These are phyloP conservation scores for Tachuris rubrigastra DNA, from an alignment of 2,113 vertebrate species.

Conservation along the genomic window DNA sequence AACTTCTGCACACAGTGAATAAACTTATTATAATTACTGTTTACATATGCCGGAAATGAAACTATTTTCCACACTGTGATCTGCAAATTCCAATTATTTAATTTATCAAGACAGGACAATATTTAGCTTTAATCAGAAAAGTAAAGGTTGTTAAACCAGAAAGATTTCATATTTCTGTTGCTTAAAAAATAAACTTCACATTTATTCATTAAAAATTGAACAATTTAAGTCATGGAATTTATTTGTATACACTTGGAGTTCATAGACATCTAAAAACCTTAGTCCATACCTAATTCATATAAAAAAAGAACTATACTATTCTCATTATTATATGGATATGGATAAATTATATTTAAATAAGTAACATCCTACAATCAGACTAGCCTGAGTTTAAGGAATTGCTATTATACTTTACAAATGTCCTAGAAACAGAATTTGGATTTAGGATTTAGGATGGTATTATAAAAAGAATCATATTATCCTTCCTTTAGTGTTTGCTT, in stretches of 20 bases:
- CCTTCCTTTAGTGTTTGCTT: neutral
- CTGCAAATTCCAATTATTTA: neutral
- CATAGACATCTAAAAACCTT: slow-evolving; percentile 11
- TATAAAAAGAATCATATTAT: neutral
- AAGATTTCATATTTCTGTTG: neutral
- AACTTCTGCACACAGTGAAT: neutral
- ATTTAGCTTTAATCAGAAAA: slow-evolving; percentile 26
- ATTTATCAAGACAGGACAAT: neutral
- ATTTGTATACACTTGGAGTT: neutral
- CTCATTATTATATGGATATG: neutral
- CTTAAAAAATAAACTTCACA: slow-evolving; percentile 6
- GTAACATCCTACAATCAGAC: neutral
- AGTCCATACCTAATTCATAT: slow-evolving; percentile 8
- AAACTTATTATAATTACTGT: neutral
- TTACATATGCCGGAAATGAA: neutral
- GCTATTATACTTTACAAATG: neutral
- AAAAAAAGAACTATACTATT: slow-evolving; percentile 10
- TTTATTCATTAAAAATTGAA: slow-evolving; percentile 38
- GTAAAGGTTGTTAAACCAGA: slow-evolving; percentile 1
- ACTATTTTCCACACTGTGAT: neutral
- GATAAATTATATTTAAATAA: slow-evolving; percentile 41
- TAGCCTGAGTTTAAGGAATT: neutral
- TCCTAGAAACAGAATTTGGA: neutral
- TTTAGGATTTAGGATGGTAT: too few relatives aligned
- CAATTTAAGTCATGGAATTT: neutral